Evolutionary conservation across 2,888 invertebrate genomes (phyloP), one percentile per base, ranked within the genome.

Genomic region (Myopa testacea): DNA sequence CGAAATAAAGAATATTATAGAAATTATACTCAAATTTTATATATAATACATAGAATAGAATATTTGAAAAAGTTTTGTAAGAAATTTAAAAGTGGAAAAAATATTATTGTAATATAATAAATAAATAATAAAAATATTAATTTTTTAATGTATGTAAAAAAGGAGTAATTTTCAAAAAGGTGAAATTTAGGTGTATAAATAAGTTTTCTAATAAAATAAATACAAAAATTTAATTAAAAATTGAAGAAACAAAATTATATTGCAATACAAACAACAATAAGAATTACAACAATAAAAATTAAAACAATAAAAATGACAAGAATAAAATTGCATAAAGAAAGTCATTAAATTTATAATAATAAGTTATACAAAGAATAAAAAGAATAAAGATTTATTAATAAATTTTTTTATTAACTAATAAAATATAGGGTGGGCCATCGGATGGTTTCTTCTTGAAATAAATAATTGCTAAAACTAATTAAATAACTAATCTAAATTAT

Each of bases 201-300:
- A 26, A 26, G 26, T 26, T 26, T 69, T 19, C 4, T 16, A 10
- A 68, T 45, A 70, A 67, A 40, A 16, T 37, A 37, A 65, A 14
- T 14, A 38, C 37, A 63, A 65, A 4, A 65, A 34, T 38, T 65
- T 12, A 65, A 12, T 65, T 12, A 65, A 38, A 65, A 65, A 37
- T 38, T 65, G 8, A 65, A 65, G 16, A 34, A 37, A 65, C 26
- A 65, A 19, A 63, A 63, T 63, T 26, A n/a, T 63, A 63, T 63
- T 45, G 10, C 45, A 45, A 63, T 63, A 10, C 26, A 63, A 63
- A 63, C 3, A 63, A 14, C 7, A 63, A 14, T 8, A 63, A 34
- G 3, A 63, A 63, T 26, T 26, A 26, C 7, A 63, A 63, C n/a
- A 34, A 34, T 34, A 34, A 63, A 34, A n/a, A 26, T 19, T 63